Percentiles rank a stretch among this genome's conserved stretches.
These are phyloP conservation scores for Uropsilus gracilis DNA, from an alignment of 2,113 vertebrate genomes.

Conservation along the genomic window DNA sequence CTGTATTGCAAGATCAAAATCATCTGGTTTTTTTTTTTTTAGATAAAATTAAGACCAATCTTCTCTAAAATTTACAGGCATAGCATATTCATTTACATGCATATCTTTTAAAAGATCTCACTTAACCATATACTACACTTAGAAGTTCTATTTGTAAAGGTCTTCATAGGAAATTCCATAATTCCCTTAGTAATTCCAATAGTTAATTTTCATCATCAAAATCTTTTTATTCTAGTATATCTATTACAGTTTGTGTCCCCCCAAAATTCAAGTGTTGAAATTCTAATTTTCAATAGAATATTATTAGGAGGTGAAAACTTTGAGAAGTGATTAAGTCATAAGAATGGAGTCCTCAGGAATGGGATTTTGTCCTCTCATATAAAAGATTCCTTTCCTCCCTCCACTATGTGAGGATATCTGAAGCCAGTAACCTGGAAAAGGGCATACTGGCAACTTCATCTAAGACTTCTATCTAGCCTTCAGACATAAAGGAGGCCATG, in stretches of 20 bases:
- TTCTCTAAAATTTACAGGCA: neutral
- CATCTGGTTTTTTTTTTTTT: constrained; percentile 11
- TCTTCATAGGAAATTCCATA: neutral
- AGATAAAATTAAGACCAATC: constrained; percentile 40
- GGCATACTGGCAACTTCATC: neutral
- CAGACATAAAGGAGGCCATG: neutral
- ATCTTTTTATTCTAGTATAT: neutral
- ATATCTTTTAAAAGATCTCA: neutral
- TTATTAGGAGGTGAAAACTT: neutral
- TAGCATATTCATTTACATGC: neutral
- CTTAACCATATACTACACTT: neutral
- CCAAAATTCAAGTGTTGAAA: neutral
- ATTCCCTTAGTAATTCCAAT: neutral
- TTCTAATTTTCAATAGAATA: neutral
- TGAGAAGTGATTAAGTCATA: neutral
- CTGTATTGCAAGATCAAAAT: neutral
- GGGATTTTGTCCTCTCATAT: neutral
- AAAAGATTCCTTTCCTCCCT: neutral
- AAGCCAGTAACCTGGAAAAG: neutral
- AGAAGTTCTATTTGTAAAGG: neutral
- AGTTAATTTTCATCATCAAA: constrained; percentile 9
- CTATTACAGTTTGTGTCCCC: neutral
- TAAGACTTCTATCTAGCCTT: neutral
- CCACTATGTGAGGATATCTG: neutral
- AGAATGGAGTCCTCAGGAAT: neutral